Evolutionary conservation across 1,140 invertebrate species (phyloP), one percentile per base, ranked within the genome.

Genomic region (Macrostomum lignano): DNA sequence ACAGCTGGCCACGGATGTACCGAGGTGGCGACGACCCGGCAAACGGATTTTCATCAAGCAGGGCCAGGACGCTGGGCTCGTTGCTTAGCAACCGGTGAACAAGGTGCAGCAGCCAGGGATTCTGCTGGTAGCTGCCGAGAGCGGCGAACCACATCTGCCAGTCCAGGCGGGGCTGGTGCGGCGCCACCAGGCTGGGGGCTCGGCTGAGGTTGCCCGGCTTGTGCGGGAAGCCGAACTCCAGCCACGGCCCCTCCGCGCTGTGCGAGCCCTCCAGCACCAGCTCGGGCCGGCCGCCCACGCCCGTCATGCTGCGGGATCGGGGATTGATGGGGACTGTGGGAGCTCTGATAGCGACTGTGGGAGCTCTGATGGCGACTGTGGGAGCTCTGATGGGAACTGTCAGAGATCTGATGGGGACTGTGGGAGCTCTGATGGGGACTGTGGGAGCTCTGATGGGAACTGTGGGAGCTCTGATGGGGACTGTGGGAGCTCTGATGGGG

Each of bases 111-210:
- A 77, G 55, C 73, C 74, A 79, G 2, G 71, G 70, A 55, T 76
- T 73, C 41, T 72, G 61, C 38, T 73, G 63, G 47, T 74, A 73
- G 25, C 61, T 67, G 24, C 65, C 65, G 3, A 72, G 56, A 11
- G 74, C 70, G 25, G 73, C 73, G 55, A 74, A 76, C 69, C 73
- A 76, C 68, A 79, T 71, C 60, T 78, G 74, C 72, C 73, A 75
- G 49, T 79, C 74, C 7, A 79, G 52, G 31, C 73, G 56, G 2
- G 74, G 74, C 46, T 74, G 71, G 58, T 77, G 68, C 37, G 74
- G 74, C 22, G 67, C 72, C 74, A 74, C 66, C 52, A 75, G 66
- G 4, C 67, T 63, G 31, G 71, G 63, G 3, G 64, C 60, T 38
- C 60, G 59, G 40, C 69, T 69, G 3, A 74, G 48, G 51, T 70